These are phyloP conservation scores for Sebastes cheni DNA, from an alignment of 2,797 vertebrate genomes.

Conservation along the genomic window DNA sequence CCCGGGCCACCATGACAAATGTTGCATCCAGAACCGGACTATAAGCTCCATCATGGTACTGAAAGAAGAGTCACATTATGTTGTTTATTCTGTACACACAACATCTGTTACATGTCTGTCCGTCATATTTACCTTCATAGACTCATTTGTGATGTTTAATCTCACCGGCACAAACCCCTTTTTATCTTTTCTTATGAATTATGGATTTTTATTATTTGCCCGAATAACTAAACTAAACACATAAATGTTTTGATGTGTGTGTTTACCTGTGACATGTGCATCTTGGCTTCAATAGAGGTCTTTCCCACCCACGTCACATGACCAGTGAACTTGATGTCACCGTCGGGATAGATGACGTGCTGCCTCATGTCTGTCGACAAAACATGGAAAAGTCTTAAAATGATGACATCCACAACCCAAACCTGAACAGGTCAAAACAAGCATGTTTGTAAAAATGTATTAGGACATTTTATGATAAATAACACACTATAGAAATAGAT, in stretches of 20 bases:
- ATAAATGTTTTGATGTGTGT: background rate
- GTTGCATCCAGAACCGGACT: conserved; percentile 91
- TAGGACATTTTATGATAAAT: too few relatives aligned
- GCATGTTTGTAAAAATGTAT: background rate
- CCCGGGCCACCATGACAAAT: conserved; percentile 97
- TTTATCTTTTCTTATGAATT: background rate
- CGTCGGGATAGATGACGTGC: conserved; percentile 88
- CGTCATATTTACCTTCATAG: background rate
- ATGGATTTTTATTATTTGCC: background rate
- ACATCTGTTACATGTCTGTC: too few relatives aligned
- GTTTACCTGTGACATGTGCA: conserved; percentile 95
- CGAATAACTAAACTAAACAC: background rate
- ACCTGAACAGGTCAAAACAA: background rate
- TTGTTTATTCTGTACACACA: too few relatives aligned
- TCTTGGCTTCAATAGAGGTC: conserved; percentile 97
- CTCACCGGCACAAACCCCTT: too few relatives aligned
- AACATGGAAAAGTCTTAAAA: too few relatives aligned
- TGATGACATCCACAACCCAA: background rate
- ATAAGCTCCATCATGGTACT: conserved; percentile 85
- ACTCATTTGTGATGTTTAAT: background rate
- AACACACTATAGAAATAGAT: too few relatives aligned
- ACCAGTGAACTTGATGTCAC: conserved; percentile 95
- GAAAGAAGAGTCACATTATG: conserved; percentile 39
- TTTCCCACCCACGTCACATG: conserved; percentile 96
- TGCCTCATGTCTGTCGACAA: conserved; percentile 87